Percentiles rank a stretch among this genome's conserved stretches.
phyloP scores from a whole-genome alignment of 2,888 invertebrate species.

The Callinectes sapidus region DNA sequence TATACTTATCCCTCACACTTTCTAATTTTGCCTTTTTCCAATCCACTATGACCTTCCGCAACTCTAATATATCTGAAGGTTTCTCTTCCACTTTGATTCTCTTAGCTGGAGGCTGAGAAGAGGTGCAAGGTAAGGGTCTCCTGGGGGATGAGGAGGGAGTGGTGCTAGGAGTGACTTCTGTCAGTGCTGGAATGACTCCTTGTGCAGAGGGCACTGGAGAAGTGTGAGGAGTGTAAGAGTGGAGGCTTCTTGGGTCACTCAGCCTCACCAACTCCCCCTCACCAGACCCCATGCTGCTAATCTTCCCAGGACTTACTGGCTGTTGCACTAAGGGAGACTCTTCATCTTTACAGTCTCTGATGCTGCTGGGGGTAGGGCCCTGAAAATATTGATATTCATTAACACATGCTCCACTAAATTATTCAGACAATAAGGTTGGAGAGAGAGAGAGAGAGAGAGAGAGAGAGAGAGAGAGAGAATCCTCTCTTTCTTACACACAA shows the following conservation, averaged over 20 bases:
- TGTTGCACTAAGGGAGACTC: slow-evolving; percentile 61
- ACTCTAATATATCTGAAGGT: slow-evolving; percentile 60
- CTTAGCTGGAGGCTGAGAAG: slow-evolving; percentile 68
- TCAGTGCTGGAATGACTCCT: slow-evolving; percentile 33
- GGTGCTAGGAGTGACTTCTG: slow-evolving; percentile 58
- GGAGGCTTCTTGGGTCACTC: slow-evolving; percentile 55
- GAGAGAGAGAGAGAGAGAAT: too few species aligned
- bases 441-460: too few species aligned
- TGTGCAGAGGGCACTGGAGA: slow-evolving; percentile 57
- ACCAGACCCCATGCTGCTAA: slow-evolving; percentile 52
- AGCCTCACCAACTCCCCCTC: slow-evolving; percentile 65
- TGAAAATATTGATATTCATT: slow-evolving; percentile 42
- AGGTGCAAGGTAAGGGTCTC: slow-evolving; percentile 53
- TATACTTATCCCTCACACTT: slow-evolving; percentile 75
- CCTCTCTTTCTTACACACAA: too few species aligned
- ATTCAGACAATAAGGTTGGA: too few species aligned
- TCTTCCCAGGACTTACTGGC: slow-evolving; percentile 54
- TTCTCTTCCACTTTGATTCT: slow-evolving; percentile 68
- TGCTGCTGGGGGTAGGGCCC: slow-evolving; percentile 64
- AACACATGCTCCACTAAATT: background rate
- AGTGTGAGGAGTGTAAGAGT: slow-evolving; percentile 61
- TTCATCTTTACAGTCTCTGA: slow-evolving; percentile 45
- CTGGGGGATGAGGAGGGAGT: slow-evolving; percentile 64
- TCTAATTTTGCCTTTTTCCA: slow-evolving; percentile 74
- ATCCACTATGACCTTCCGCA: slow-evolving; percentile 69